Evolutionary conservation across 2,797 vertebrate genomes (phyloP).

Genomic region (Mareca penelope): DNA sequence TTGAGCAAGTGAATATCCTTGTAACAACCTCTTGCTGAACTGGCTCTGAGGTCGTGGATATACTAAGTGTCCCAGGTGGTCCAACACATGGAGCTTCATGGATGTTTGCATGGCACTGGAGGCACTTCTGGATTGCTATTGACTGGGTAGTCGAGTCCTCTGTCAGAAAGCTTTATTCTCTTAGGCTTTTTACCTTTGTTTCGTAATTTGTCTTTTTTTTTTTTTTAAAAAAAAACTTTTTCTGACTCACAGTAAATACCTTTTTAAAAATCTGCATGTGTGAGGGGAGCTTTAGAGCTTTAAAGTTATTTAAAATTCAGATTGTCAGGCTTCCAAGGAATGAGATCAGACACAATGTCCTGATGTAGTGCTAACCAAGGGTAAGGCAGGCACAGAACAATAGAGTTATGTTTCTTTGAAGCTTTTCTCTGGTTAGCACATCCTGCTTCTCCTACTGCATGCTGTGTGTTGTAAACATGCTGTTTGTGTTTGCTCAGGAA

Average conservation of each 20-base stretch:
- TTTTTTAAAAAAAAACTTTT: background rate
- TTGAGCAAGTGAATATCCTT: background rate
- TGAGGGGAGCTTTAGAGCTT: background rate
- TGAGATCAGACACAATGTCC: background rate
- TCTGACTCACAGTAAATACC: background rate
- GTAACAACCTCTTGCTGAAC: background rate
- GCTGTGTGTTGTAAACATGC: fast-evolving
- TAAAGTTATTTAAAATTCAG: background rate
- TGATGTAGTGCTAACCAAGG: background rate
- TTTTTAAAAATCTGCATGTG: background rate
- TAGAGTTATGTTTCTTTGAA: background rate
- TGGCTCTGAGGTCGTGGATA: background rate
- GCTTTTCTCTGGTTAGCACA: background rate
- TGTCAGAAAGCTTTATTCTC: background rate
- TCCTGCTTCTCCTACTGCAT: background rate
- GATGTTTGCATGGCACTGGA: background rate
- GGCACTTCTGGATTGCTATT: background rate
- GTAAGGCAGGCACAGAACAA: background rate
- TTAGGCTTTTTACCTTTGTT: background rate
- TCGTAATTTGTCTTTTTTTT: background rate
- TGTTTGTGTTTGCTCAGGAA: background rate
- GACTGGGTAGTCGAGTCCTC: background rate
- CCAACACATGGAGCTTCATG: background rate
- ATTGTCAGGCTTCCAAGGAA: background rate
- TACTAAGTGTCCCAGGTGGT: background rate